These are phyloP conservation scores for Sebastes nivosus DNA, from an alignment of 2,797 vertebrate genomes.

Conservation along the genomic window DNA sequence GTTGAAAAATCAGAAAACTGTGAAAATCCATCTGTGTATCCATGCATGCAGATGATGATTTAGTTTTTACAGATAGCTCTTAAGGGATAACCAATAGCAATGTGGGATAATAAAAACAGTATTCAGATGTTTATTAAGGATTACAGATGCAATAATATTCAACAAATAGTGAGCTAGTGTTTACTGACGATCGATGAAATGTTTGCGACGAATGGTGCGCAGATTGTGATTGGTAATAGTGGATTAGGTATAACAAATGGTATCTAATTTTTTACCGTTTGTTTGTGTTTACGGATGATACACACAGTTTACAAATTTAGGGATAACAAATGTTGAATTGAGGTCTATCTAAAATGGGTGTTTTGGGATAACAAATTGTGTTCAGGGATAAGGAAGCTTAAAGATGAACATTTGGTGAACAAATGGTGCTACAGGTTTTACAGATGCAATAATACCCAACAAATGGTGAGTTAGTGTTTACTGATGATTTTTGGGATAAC, in stretches of 20 bases:
- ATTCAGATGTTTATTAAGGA: not conserved
- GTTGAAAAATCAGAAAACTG: not conserved
- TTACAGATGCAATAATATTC: not conserved
- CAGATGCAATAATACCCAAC: not conserved
- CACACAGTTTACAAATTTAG: too few species aligned
- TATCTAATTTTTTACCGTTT: not conserved
- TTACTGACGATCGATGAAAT: not conserved
- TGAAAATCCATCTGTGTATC: not conserved
- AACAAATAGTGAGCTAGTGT: not conserved
- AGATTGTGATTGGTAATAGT: not conserved
- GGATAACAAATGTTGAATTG: not conserved
- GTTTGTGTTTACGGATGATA: not conserved
- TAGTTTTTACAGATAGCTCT: not conserved
- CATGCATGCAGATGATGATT: not conserved
- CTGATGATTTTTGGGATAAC: not conserved
- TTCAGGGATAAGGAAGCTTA: not conserved
- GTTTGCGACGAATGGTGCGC: not conserved
- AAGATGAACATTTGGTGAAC: not conserved
- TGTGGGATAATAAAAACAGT: not conserved
- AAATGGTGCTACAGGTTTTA: not conserved
- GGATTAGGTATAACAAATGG: not conserved
- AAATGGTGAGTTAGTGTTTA: too few species aligned
- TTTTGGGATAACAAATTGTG: not conserved
- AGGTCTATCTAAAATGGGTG: not conserved
- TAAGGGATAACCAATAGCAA: not conserved